Base-by-base conservation (phyloP, 2,888 invertebrate species). In the Dione vanillae region DNA sequence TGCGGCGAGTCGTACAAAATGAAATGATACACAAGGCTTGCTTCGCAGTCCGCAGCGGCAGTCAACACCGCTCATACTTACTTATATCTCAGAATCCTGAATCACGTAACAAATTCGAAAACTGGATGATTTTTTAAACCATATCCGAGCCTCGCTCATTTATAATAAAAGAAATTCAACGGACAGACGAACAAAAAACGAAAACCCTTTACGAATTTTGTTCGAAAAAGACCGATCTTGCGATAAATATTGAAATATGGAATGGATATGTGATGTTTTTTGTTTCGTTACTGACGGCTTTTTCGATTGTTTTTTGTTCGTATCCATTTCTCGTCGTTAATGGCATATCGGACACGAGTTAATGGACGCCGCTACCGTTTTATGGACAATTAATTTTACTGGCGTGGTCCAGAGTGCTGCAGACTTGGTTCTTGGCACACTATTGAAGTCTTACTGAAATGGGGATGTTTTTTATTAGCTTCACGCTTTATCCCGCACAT, bases 191-290 rank as follows among this genome's bases (percentile, higher is more conserved):
- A 83, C 82, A 83, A 76, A 78, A 75, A 78, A 70, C 69, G 47
- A 19, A 56, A 67, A 80, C 82, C 87, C 83, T 85, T 87, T 89
- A 88, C 83, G 86, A 85, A 86, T 91, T 91, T 91, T 86, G 89
- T 89, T 89, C 89, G 87, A 87, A 92, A 91, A 92, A 85, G 88
- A 86, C 87, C 86, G 91, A 91, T 92, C 87, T 82, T 78, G 88
- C 86, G 92, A 92, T 92, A 92, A 92, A 92, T 92, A 90, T 91
- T 92, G 90, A 91, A 92, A 90, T 92, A 91, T 91, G 89, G 90
- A 88, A 88, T 87, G 87, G 87, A 88, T 89, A 90, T 88, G 81
- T 84, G 85, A 86, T 88, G 82, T 81, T 84, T 89, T 88, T 85
- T 87, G 80, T 85, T 86, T 82, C 76, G 80, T 76, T 81, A n/a